These are phyloP conservation scores for Pollachius pollachius DNA, from an alignment of 2,113 vertebrate species.

Conservation along the genomic window DNA sequence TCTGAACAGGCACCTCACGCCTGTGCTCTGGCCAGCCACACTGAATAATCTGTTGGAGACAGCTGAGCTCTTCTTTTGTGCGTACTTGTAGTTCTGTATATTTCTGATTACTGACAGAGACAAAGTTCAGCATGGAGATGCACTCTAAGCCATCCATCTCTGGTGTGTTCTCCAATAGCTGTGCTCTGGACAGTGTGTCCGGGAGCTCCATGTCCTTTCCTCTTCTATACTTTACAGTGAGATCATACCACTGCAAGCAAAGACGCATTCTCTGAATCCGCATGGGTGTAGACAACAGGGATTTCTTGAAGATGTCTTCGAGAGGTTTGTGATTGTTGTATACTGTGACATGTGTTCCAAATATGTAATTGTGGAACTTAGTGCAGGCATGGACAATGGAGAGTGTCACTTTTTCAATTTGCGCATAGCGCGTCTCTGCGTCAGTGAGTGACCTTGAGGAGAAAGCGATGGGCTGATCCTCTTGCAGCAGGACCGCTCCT, in stretches of 20 bases:
- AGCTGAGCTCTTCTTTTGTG: too few species aligned
- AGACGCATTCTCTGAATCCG: not conserved
- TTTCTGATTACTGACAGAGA: too few species aligned
- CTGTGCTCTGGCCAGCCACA: too few species aligned
- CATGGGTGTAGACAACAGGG: not conserved
- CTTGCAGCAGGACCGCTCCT: not conserved
- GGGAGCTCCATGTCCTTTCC: conserved; percentile 2
- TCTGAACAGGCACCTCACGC: too few species aligned
- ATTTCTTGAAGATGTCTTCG: not conserved
- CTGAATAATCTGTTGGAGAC: too few species aligned
- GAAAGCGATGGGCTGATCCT: not conserved
- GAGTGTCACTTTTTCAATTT: too few species aligned
- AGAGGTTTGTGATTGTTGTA: not conserved
- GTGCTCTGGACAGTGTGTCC: conserved; percentile 1
- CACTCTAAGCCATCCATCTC: not conserved
- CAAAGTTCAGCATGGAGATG: not conserved
- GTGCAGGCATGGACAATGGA: not conserved
- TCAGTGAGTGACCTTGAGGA: not conserved
- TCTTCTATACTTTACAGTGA: not conserved
- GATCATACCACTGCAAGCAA: not conserved
- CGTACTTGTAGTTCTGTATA: too few species aligned
- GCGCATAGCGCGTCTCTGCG: too few species aligned
- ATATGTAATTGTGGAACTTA: not conserved
- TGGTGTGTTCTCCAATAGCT: not conserved
- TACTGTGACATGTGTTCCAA: not conserved